These are phyloP conservation scores for Cheilosia scutellata DNA, from an alignment of 2,888 invertebrate species.

Conservation along the genomic window DNA sequence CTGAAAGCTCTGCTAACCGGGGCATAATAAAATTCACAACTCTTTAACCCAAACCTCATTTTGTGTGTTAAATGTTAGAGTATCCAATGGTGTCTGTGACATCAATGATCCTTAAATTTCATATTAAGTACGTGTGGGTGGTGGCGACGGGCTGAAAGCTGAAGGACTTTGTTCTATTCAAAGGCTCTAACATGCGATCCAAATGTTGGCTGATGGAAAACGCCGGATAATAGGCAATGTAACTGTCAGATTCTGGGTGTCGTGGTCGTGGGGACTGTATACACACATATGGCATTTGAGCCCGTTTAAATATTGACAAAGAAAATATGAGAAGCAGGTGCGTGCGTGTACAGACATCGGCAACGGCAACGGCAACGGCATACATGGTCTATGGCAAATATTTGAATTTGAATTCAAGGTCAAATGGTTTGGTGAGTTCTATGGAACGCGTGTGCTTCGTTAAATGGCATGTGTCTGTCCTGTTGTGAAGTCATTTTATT, in stretches of 20 bases:
- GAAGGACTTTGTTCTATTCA: slow-evolving; percentile 26
- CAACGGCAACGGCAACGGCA: slow-evolving; percentile 10
- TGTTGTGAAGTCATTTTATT: slow-evolving; percentile 41
- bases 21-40: slow-evolving; percentile 48
- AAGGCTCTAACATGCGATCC: slow-evolving; percentile 61
- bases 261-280: slow-evolving; percentile 12
- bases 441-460: slow-evolving; percentile 5
- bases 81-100: slow-evolving; percentile 56
- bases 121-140: slow-evolving; percentile 40
- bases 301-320: slow-evolving; percentile 66
- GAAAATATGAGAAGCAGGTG: slow-evolving; percentile 45
- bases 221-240: slow-evolving; percentile 40
- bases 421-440: neutral
- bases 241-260: slow-evolving; percentile 51
- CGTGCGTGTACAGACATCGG: slow-evolving; percentile 8
- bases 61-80: slow-evolving; percentile 67
- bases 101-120: slow-evolving; percentile 70
- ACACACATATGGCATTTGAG: slow-evolving; percentile 36
- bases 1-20: neutral
- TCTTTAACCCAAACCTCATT: slow-evolving; percentile 62
- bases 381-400: neutral
- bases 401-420: slow-evolving; percentile 47
- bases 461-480: slow-evolving; percentile 32
- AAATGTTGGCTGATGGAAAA: slow-evolving; percentile 34
- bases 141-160: slow-evolving; percentile 31